Evolutionary conservation across 2,888 invertebrate species (phyloP), one percentile per base, ranked within the genome.

Genomic region (Osmoderma eremita): DNA sequence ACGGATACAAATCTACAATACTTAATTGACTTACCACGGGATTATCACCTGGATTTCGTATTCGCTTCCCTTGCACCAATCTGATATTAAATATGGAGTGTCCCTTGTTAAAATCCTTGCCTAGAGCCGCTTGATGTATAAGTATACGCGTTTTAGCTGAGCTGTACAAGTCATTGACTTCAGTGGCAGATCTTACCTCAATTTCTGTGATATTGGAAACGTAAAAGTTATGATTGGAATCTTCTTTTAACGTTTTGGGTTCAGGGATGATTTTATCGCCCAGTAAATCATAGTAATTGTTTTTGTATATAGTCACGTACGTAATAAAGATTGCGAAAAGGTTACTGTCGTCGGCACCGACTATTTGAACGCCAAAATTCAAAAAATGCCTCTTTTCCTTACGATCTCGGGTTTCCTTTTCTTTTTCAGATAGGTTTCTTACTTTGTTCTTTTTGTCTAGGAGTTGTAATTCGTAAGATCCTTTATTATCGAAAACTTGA

Each of bases 61-160:
- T 30, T 30, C 30, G 13, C 18, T 61, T 61, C 36, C 18, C 15
- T 15, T 61, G 58, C 2, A 45, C 58, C 18, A 36, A 20, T 24
- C 45, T 24, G 15, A 61, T 45, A 15, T 45, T 61, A 17, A 45
- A 45, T 10, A 61, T 18, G 4, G 58, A 15, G 45, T 61, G 48
- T 15, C 42, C 36, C 1, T 17, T 24, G 3, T 1, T 5, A 17
- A 45, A 61, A 15, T 61, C 17, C 8, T 42, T 18, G 3, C 36
- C 36, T 6, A 45, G 13, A 45, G 12, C 17, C 4, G 24, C 24
- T 30, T 61, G 58, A 45, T 45, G 6, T 1, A 10, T 10, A 10
- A 30, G 5, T 10, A 61, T 30, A 39, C 24, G 8, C 41, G 56
- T 10, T 30, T 24, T 6, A 24, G 45, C 45, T 61, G 12, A 10